A percentile compares a stretch with the other conserved stretches of the same genome.
phyloP scores from a whole-genome alignment of 2,797 vertebrate species.

The Antennarius maculatus region DNA sequence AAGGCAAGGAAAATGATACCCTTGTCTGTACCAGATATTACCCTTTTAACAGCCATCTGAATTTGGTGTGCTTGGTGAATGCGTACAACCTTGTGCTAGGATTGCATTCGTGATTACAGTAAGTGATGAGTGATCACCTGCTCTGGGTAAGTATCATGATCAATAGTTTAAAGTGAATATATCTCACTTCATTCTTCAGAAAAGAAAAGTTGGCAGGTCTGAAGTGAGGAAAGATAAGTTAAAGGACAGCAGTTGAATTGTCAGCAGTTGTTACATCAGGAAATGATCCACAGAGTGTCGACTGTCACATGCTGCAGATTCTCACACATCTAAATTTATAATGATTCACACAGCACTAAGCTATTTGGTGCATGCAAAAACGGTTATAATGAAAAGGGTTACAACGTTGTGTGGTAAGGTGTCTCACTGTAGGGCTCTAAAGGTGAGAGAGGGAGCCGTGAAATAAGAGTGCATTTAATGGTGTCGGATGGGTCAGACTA shows the following conservation, averaged over 20 bases:
- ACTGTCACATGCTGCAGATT: constrained; percentile 9
- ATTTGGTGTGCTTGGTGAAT: not conserved
- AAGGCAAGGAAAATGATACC: constrained; percentile 47
- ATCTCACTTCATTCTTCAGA: not conserved
- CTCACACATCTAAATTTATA: not conserved
- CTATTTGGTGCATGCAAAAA: no score
- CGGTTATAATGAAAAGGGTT: no score
- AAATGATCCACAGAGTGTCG: not conserved
- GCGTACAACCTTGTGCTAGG: not conserved
- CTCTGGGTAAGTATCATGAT: not conserved
- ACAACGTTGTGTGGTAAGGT: no score
- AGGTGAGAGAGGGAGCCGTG: no score
- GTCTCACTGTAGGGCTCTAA: no score
- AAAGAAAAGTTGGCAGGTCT: not conserved
- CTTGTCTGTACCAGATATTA: constrained; percentile 26
- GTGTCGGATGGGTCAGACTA: no score
- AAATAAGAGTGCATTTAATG: no score
- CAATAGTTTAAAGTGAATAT: not conserved
- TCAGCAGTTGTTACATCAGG: constrained; percentile 15
- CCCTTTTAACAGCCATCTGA: constrained; percentile 11
- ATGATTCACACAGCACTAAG: not conserved
- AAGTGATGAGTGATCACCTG: not conserved
- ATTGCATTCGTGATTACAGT: not conserved
- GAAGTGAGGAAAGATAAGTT: not conserved
- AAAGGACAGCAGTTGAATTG: constrained; percentile 25